phyloP scores from a whole-genome alignment of 2,888 invertebrate species.

The Gymnosoma rotundatum region DNA sequence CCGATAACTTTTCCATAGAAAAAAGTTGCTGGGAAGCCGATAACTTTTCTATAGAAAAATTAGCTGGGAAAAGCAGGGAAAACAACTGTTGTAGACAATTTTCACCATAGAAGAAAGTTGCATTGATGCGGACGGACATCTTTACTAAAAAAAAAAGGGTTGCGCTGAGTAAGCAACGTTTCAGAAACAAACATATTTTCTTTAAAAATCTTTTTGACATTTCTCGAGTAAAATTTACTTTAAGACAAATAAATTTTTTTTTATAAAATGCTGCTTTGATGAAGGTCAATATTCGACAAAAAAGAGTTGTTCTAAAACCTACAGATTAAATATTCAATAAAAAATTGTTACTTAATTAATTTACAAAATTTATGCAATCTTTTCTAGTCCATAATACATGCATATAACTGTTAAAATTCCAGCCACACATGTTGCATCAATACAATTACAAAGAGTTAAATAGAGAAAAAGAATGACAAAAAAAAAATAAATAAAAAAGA shows the following conservation, averaged over 20 bases:
- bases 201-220: no score
- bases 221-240: no score
- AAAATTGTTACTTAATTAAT: slow-evolving; percentile 15
- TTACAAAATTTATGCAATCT: slow-evolving; percentile 7
- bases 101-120: background rate
- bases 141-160: background rate
- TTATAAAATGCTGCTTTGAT: no score
- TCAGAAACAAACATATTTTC: no score
- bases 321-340: background rate
- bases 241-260: no score
- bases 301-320: no score
- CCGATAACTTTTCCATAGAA: no score
- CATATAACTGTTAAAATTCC: slow-evolving; percentile 11
- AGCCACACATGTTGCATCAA: slow-evolving; percentile 66
- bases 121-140: background rate
- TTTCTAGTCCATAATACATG: background rate
- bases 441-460: slow-evolving; percentile 6
- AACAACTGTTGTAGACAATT: no score
- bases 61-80: no score
- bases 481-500: slow-evolving; percentile 27
- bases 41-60: no score
- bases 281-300: no score
- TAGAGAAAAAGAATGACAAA: slow-evolving; percentile 10
- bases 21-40: no score
- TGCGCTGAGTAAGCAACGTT: background rate